phyloP scores from a whole-genome alignment of 2,797 vertebrate species.

The Lophius americanus region DNA sequence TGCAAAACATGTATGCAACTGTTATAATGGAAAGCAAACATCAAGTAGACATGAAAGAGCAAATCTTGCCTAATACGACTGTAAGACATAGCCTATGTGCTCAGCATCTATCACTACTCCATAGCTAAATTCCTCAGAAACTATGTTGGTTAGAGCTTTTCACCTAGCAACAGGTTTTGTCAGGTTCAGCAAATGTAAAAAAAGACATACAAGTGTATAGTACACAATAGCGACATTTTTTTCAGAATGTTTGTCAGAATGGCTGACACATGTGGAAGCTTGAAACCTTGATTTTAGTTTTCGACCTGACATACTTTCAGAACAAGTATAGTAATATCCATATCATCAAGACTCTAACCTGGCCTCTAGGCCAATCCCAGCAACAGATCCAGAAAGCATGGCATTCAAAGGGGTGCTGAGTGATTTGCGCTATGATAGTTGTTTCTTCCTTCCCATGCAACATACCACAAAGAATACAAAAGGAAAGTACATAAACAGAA shows the following conservation, averaged over 20 bases:
- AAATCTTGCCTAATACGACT: constrained; percentile 35
- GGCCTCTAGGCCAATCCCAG: constrained; percentile 55
- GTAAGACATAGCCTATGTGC: constrained; percentile 46
- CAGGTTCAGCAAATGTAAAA: constrained; percentile 49
- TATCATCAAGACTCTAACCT: constrained; percentile 60
- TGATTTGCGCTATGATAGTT: constrained; percentile 53
- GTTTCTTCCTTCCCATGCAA: constrained; percentile 36
- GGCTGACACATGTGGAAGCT: constrained; percentile 70
- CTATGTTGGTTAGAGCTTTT: constrained; percentile 27
- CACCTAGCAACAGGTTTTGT: constrained; percentile 64
- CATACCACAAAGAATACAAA: background rate
- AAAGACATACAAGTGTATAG: constrained; percentile 4
- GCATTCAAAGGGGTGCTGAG: constrained; percentile 61
- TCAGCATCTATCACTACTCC: constrained; percentile 29
- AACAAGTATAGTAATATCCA: constrained; percentile 67
- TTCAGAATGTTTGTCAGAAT: constrained; percentile 69
- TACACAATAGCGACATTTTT: constrained; percentile 38
- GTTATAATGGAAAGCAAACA: constrained; percentile 39
- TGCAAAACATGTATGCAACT: constrained; percentile 35
- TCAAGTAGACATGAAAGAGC: constrained; percentile 44
- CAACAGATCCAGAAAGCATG: constrained; percentile 52
- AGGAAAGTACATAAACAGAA: background rate
- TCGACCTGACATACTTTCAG: constrained; percentile 66
- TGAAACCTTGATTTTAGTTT: constrained; percentile 63
- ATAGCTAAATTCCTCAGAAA: constrained; percentile 47